Base-by-base conservation (phyloP, 2,797 vertebrate species). In the Zalophus californianus region DNA sequence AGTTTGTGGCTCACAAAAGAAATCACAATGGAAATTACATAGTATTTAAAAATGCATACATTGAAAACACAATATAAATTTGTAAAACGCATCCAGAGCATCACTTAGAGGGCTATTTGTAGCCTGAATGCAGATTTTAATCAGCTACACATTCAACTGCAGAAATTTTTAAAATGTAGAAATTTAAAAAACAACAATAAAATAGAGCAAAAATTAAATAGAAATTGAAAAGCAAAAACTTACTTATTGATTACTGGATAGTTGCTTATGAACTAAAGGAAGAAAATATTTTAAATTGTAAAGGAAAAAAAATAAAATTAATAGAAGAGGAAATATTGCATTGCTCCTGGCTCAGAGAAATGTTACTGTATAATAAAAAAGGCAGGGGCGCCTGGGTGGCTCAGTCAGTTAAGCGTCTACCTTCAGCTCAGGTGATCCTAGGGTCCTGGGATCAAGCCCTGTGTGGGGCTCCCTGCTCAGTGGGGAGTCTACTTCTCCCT, bases 201-300 rank as follows among this genome's bases (percentile, higher is more conserved):
- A 91, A 82, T 68, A 72, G 9, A 72, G 9, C 64, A 72, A 38
- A 94, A 29, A 35, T 75, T 64, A 83, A 89, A 29, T 50, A 80
- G 48, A 56, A 82, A 95, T 66, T 87, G 23, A n/a, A 91, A 91
- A 86, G 64, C 8, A 64, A 77, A 64, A 18, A 38, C 87, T 62
- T 5, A 84, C 56, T 60, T 77, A 84, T 29, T 72, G 64, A 91
- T 82, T 73, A 87, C 35, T 72, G 82, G 79, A 50, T 79, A 41
- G 48, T 64, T 80, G 18, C 23, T 72, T 91, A 23, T 86, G 84
- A 64, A 23, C 29, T 87, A 48, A 90, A 84, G 68, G 7, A 72
- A 82, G 62, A 91, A 62, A 80, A 72, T 73, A 86, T 86, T 91
- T 91, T 80, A 86, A 86, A 35, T 56, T 86, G n/a, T 80, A 80